These are phyloP conservation scores for Dorcus hopei DNA, from an alignment of 2,888 invertebrate genomes.

Conservation along the genomic window DNA sequence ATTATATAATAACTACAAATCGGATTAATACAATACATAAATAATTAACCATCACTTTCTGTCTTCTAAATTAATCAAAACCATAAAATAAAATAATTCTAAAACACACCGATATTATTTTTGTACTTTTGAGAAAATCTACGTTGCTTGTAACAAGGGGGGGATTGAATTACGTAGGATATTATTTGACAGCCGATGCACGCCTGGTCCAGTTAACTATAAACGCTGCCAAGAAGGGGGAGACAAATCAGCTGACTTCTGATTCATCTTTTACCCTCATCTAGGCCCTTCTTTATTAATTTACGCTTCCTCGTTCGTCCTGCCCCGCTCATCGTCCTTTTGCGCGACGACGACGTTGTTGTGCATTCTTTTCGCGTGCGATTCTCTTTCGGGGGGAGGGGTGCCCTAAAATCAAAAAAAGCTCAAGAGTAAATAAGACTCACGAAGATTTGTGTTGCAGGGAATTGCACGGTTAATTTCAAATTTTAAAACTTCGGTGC, in stretches of 20 bases:
- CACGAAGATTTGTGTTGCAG: not conserved
- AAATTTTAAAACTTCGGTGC: too few species aligned
- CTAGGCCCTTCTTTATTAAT: slow-evolving; percentile 26
- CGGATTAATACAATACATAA: slow-evolving; percentile 3
- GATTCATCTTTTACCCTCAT: slow-evolving; percentile 30
- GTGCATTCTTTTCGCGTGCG: too few species aligned
- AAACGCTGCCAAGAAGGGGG: slow-evolving; percentile 27
- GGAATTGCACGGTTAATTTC: not conserved
- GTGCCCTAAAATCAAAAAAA: not conserved
- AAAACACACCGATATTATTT: too few species aligned
- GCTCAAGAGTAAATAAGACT: too few species aligned
- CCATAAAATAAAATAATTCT: not conserved
- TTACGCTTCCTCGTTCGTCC: not conserved
- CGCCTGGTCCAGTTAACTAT: slow-evolving; percentile 46
- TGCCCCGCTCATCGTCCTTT: not conserved
- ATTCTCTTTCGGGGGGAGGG: not conserved
- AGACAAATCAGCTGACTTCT: slow-evolving; percentile 43
- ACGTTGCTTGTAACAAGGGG: not conserved
- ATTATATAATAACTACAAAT: slow-evolving; percentile 26
- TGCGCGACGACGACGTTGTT: too few species aligned
- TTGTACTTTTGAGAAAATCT: too few species aligned
- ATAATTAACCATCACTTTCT: not conserved
- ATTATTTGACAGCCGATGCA: slow-evolving; percentile 41
- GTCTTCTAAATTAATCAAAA: not conserved
- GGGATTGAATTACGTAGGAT: slow-evolving; percentile 24